Evolutionary conservation across 2,797 vertebrate genomes (phyloP), one percentile per base, ranked within the genome.

Genomic region (Natrix natrix): DNA sequence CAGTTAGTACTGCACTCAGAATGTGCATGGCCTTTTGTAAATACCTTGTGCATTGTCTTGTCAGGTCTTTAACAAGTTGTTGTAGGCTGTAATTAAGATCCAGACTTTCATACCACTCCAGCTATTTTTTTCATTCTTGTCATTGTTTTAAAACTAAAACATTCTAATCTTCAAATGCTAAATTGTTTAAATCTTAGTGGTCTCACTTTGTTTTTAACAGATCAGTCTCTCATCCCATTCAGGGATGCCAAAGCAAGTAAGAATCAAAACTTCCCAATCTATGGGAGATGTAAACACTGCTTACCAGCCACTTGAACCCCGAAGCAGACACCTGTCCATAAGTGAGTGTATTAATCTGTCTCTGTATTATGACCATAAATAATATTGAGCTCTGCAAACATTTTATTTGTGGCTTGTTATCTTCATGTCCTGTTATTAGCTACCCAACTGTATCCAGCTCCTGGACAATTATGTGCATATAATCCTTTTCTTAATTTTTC

Each of bases 201-300:
- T 90, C 87, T 89, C 37, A 2, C 52, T 88, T 26, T 57, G 22
- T 78, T 93, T 95, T 96, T 96, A 98, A 95, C 98, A 95, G 97
- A 97, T 92, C 63, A 97, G 97, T 96, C 97, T 98, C 88, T 98
- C 98, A 56, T 97, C 98, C 89, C 98, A 98, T 96, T 98, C 98
- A 11, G 97, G 97, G 26, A 95, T 98, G 0, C 98, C 98, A 94
- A 99, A 98, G 95, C 99, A 99, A 97, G 99, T 99, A 97, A 98
- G 99, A 97, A 99, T 99, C 96, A 99, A 99, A 97, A 96, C 99
- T 92, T 99, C 99, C 28, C 99, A 99, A 43, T 99, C 99, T 20
- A 98, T 98, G 0, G 99, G 99, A 92, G 99, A 99, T 90, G 98
- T 99, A 91, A 99, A 97, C 97, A 97, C 98, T 0, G 96, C 95